A percentile compares a stretch with the other conserved stretches of the same genome.
Conservation (phyloP, 2,888 invertebrate genomes). For the Xestobium rufovillosum region DNA sequence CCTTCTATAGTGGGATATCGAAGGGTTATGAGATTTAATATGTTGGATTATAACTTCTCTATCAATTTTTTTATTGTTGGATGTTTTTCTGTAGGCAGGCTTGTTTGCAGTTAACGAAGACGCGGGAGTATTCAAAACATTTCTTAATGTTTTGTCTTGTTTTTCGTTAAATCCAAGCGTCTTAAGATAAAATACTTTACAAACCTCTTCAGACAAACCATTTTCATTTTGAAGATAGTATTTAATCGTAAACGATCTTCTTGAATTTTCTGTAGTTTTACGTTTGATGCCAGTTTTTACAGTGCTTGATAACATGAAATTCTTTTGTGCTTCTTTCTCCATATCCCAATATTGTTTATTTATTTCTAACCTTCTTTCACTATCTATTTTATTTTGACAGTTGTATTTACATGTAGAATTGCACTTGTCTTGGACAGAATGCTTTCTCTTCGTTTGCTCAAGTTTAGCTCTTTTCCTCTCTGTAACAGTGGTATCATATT, state of each 20-base stretch:
- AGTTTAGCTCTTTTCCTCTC: too few species aligned
- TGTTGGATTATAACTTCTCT: constrained; percentile 7
- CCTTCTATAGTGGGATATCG: constrained; percentile 8
- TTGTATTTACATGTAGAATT: not conserved
- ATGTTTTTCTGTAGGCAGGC: not conserved
- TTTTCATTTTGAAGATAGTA: constrained; percentile 1
- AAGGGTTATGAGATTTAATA: constrained; percentile 7
- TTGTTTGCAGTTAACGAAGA: constrained; percentile 1
- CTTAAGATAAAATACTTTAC: too few species aligned
- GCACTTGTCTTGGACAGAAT: too few species aligned
- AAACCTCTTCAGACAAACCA: too few species aligned
- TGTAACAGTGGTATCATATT: too few species aligned
- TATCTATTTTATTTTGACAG: not conserved
- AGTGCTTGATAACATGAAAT: constrained; percentile 1
- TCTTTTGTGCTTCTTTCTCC: not conserved
- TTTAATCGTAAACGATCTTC: not conserved
- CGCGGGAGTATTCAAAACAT: constrained; percentile 1
- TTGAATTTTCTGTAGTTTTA: not conserved
- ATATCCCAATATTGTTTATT: constrained; percentile 1
- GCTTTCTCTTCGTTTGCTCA: too few species aligned
- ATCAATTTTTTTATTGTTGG: constrained; percentile 4
- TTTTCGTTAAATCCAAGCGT: not conserved
- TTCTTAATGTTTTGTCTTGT: constrained; percentile 2
- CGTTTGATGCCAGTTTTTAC: not conserved
- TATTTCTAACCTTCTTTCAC: not conserved